Percentiles rank a stretch among this genome's conserved stretches.
phyloP scores from a whole-genome alignment of 2,888 invertebrate genomes.

The Magallana nippona region DNA sequence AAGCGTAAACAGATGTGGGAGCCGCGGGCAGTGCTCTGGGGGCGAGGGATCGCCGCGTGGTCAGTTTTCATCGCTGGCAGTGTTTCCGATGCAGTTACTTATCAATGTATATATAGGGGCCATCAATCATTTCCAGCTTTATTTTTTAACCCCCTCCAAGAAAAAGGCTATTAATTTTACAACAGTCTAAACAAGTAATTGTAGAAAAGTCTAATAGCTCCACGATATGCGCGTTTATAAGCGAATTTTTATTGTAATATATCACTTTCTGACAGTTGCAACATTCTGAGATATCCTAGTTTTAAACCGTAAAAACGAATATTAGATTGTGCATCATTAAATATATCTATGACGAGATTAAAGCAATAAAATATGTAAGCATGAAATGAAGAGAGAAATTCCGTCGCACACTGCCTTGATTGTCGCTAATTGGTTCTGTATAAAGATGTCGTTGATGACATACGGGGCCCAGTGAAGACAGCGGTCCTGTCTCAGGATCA shows the following conservation, averaged over 20 bases:
- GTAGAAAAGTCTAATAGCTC: background rate
- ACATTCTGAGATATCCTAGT: background rate
- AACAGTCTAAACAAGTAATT: constrained; percentile 7
- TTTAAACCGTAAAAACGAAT: no score
- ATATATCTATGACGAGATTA: no score
- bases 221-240: background rate
- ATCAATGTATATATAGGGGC: constrained; percentile 8
- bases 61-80: constrained; percentile 27
- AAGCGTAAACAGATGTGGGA: background rate
- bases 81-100: constrained; percentile 17
- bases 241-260: background rate
- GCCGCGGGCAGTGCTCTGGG: background rate
- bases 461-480: background rate
- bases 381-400: no score
- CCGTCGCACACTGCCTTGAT: constrained; percentile 31
- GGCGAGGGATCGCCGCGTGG: constrained; percentile 11
- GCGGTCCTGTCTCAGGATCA: constrained; percentile 6
- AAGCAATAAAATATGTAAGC: no score
- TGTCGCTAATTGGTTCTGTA: constrained; percentile 45
- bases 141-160: background rate
- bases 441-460: constrained; percentile 6
- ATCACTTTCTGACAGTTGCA: background rate
- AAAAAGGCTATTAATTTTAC: constrained; percentile 25
- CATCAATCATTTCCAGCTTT: constrained; percentile 6
- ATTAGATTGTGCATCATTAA: no score